A percentile compares a stretch with the other conserved stretches of the same genome.
phyloP scores from a whole-genome alignment of 1,140 invertebrate species.

The Drosophila subpulchrella region DNA sequence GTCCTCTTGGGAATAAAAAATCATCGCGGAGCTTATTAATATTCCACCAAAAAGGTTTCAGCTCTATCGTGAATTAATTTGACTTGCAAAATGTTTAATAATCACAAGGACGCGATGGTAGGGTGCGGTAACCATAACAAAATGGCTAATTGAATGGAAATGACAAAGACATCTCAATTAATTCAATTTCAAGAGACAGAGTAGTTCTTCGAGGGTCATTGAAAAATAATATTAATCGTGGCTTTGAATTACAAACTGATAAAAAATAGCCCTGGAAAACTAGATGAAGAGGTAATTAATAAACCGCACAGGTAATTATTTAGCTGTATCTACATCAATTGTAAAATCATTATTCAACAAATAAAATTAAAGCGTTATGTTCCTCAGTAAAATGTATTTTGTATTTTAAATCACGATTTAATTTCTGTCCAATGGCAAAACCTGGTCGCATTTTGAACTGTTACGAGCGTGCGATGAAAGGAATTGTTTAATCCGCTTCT shows the following conservation, averaged over 20 bases:
- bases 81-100: constrained; percentile 45
- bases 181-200: constrained; percentile 32
- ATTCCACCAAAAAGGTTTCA: constrained; percentile 21
- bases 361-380: not conserved
- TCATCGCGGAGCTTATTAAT: constrained; percentile 43
- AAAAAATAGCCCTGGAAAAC: not conserved
- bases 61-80: constrained; percentile 30
- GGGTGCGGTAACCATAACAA: constrained; percentile 41
- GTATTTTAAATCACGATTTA: not conserved
- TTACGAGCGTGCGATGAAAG: constrained; percentile 1
- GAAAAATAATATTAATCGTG: constrained; percentile 14
- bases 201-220: constrained; percentile 7
- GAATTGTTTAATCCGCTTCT: constrained; percentile 20
- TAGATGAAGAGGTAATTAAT: not conserved
- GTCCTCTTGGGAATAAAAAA: constrained; percentile 31
- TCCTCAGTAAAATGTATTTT: not conserved
- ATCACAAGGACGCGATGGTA: constrained; percentile 10
- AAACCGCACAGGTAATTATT: not conserved
- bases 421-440: no score
- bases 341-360: not conserved
- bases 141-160: constrained; percentile 69
- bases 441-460: not conserved
- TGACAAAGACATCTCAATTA: constrained; percentile 50
- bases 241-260: not conserved
- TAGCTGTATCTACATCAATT: constrained; percentile 1